phyloP scores from a whole-genome alignment of 2,113 vertebrate genomes.

The Zingel zingel region DNA sequence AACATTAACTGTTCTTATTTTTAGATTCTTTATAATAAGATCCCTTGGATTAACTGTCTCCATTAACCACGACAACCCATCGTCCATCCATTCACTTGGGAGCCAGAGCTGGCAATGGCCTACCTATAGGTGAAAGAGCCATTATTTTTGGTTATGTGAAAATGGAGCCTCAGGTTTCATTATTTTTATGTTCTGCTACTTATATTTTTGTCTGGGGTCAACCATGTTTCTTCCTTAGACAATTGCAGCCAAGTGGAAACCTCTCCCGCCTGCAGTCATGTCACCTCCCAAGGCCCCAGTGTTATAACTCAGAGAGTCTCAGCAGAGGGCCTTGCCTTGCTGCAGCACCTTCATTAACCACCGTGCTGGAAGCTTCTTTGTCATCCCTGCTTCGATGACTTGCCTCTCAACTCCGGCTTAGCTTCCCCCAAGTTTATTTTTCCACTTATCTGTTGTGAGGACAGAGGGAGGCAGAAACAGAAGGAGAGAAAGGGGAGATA shows the following conservation, averaged over 20 bases:
- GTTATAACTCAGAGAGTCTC: slow-evolving; percentile 68
- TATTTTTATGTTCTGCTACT: slow-evolving; percentile 63
- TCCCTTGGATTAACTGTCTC: slow-evolving; percentile 1
- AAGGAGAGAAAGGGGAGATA: slow-evolving; percentile 50
- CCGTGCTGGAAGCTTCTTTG: slow-evolving; percentile 61
- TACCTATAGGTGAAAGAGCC: slow-evolving; percentile 32
- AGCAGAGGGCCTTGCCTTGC: slow-evolving; percentile 55
- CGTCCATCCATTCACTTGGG: neutral
- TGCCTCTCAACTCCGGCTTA: slow-evolving; percentile 55
- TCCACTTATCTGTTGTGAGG: slow-evolving; percentile 70
- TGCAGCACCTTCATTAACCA: slow-evolving; percentile 71
- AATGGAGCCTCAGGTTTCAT: slow-evolving; percentile 53
- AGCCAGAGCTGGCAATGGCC: slow-evolving; percentile 37
- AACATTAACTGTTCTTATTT: slow-evolving; percentile 8
- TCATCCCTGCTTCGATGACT: slow-evolving; percentile 63
- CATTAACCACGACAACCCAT: neutral
- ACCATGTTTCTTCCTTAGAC: slow-evolving; percentile 64
- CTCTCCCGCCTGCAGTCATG: slow-evolving; percentile 43
- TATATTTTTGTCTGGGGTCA: slow-evolving; percentile 48
- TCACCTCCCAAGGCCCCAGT: slow-evolving; percentile 56
- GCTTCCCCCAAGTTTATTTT: slow-evolving; percentile 69
- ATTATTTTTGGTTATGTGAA: slow-evolving; percentile 59
- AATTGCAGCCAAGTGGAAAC: slow-evolving; percentile 62
- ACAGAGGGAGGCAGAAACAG: slow-evolving; percentile 37
- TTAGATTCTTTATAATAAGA: slow-evolving; percentile 1